Percentiles rank a stretch among this genome's conserved stretches.
Evolutionary conservation across 2,113 vertebrate species (phyloP).

Genomic region (Daubentonia madagascariensis): DNA sequence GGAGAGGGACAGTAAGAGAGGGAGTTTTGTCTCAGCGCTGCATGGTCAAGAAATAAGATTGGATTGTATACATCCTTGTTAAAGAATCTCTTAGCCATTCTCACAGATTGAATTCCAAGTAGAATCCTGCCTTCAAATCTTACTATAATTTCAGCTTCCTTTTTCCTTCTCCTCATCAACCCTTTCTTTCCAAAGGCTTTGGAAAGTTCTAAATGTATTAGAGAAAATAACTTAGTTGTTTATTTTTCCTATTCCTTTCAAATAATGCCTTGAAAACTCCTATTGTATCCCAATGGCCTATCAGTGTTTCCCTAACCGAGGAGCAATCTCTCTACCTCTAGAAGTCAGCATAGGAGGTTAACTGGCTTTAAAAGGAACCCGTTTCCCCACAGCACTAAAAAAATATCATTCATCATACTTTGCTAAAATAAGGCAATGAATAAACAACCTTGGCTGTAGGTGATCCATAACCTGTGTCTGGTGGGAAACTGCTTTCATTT

Average conservation of each 20-base stretch:
- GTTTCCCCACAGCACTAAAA: neutral
- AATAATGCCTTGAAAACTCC: neutral
- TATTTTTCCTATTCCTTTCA: neutral
- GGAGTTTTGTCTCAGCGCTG: neutral
- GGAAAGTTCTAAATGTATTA: neutral
- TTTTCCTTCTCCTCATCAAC: neutral
- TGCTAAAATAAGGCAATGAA: neutral
- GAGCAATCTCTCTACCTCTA: neutral
- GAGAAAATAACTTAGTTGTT: neutral
- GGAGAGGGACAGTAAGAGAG: neutral
- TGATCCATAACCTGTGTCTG: neutral
- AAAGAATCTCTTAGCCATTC: neutral
- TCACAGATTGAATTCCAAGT: neutral
- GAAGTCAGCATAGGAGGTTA: neutral
- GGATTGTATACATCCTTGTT: neutral
- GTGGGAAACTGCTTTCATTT: neutral
- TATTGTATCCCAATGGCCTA: neutral
- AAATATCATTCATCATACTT: neutral
- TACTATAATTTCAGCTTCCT: neutral
- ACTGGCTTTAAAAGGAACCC: neutral
- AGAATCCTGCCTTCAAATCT: neutral
- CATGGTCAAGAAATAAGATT: neutral
- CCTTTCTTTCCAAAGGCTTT: neutral
- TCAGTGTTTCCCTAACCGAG: neutral
- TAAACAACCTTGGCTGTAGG: neutral